Percentiles rank a stretch among this genome's conserved stretches.
phyloP scores from a whole-genome alignment of 2,888 invertebrate genomes.

The Heterodera filipjevi region DNA sequence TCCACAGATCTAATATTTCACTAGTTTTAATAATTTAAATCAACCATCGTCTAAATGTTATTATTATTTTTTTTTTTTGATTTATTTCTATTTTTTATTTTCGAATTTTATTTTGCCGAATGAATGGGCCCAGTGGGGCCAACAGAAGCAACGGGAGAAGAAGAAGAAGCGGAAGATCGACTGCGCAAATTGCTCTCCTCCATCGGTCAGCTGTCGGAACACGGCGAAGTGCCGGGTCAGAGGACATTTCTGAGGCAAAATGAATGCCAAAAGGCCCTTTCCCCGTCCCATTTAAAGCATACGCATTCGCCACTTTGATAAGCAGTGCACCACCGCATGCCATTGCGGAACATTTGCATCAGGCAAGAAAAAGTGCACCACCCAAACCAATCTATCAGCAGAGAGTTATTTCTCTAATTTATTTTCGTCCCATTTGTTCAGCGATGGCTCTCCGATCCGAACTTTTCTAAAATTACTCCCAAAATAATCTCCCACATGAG shows the following conservation, averaged over 20 bases:
- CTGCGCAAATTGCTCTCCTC: conserved; percentile 41
- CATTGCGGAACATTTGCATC: conserved; percentile 45
- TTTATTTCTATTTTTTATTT: neutral
- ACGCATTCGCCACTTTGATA: conserved; percentile 46
- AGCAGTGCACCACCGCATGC: conserved; percentile 39
- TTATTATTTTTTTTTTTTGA: neutral
- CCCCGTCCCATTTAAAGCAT: conserved; percentile 37
- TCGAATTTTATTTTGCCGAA: neutral
- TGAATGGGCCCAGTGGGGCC: conserved; percentile 4
- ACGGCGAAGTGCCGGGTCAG: conserved; percentile 44
- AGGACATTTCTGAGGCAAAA: conserved; percentile 15
- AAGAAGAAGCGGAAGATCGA: conserved; percentile 30
- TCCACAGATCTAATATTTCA: too few species aligned
- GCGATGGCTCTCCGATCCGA: conserved; percentile 46
- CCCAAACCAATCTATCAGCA: neutral
- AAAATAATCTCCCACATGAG: conserved; percentile 46
- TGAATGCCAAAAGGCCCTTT: neutral
- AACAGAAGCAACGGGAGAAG: neutral
- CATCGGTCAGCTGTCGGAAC: conserved; percentile 42
- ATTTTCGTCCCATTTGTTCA: neutral
- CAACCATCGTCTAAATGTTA: neutral
- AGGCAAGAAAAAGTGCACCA: conserved; percentile 18
- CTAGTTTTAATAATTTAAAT: too few species aligned
- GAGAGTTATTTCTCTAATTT: neutral
- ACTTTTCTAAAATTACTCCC: conserved; percentile 45